A percentile compares a stretch with the other conserved stretches of the same genome.
Evolutionary conservation across 1,140 invertebrate species (phyloP).

Genomic region (Trialeurodes vaporariorum): DNA sequence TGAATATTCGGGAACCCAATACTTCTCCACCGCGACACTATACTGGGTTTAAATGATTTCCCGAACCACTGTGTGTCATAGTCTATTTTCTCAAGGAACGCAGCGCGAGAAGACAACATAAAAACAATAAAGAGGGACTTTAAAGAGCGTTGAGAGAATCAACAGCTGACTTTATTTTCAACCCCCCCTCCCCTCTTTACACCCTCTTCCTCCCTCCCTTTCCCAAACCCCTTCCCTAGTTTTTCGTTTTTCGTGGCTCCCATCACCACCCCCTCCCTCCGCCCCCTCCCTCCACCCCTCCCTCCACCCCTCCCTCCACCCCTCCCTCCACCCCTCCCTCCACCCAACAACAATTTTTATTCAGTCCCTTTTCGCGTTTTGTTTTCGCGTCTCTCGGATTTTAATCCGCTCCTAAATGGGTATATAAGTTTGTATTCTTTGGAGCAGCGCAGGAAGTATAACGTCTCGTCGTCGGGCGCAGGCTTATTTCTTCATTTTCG

Average conservation of each 20-base stretch:
- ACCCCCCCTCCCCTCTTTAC: neutral
- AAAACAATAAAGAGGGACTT: neutral
- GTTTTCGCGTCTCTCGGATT: neutral
- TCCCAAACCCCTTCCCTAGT: neutral
- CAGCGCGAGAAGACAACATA: neutral
- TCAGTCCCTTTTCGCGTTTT: neutral
- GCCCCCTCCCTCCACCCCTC: no score
- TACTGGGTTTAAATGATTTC: no score
- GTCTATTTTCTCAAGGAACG: neutral
- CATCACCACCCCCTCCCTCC: neutral
- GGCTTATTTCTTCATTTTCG: neutral
- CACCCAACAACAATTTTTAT: no score
- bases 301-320: neutral
- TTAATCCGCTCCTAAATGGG: neutral
- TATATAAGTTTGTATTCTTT: neutral
- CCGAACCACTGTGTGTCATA: no score
- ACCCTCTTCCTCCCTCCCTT: neutral
- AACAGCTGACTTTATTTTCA: neutral
- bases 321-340: neutral
- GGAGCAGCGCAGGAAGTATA: no score
- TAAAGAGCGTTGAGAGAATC: neutral
- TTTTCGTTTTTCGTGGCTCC: neutral
- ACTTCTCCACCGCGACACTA: no score
- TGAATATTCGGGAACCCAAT: no score
- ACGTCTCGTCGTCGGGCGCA: no score